These are phyloP conservation scores for Micrasema minimum DNA, from an alignment of 1,140 invertebrate genomes.

Conservation along the genomic window DNA sequence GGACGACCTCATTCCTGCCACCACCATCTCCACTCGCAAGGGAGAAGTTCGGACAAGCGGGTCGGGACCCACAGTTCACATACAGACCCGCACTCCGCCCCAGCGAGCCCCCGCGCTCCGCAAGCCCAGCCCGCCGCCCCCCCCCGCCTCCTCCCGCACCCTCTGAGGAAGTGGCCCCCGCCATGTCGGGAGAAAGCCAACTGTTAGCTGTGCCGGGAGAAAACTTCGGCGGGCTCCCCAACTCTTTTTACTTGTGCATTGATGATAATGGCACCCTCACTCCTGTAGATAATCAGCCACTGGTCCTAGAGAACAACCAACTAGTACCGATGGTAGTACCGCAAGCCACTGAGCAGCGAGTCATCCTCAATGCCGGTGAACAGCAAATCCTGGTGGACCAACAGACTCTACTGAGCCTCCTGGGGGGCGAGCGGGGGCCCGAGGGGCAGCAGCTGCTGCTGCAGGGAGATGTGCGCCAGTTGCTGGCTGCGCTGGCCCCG, in stretches of 20 bases:
- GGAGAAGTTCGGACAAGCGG: slow-evolving; percentile 30
- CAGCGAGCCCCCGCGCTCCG: neutral
- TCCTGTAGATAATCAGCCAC: slow-evolving; percentile 75
- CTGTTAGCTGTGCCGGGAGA: slow-evolving; percentile 76
- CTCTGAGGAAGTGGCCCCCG: slow-evolving; percentile 19
- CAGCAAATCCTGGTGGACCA: slow-evolving; percentile 55
- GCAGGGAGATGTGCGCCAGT: slow-evolving; percentile 45
- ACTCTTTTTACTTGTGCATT: slow-evolving; percentile 71
- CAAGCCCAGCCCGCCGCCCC: neutral
- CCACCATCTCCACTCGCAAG: slow-evolving; percentile 63
- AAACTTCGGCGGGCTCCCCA: slow-evolving; percentile 71
- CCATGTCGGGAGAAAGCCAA: slow-evolving; percentile 67
- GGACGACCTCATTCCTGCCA: slow-evolving; percentile 62
- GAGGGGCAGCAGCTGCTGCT: slow-evolving; percentile 49
- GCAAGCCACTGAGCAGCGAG: slow-evolving; percentile 1
- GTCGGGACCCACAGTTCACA: neutral
- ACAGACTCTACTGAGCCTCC: slow-evolving; percentile 51
- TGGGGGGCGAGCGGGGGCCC: slow-evolving; percentile 35
- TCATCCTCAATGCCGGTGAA: slow-evolving; percentile 59
- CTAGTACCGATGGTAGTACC: slow-evolving; percentile 64
- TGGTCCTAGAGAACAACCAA: slow-evolving; percentile 70
- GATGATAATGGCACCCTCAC: slow-evolving; percentile 77
- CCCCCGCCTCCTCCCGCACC: slow-evolving; percentile 47
- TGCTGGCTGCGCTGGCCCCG: slow-evolving; percentile 49
- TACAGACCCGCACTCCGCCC: neutral